These are phyloP conservation scores for Toxotes chatareus DNA, from an alignment of 2,113 vertebrate species.

Conservation along the genomic window DNA sequence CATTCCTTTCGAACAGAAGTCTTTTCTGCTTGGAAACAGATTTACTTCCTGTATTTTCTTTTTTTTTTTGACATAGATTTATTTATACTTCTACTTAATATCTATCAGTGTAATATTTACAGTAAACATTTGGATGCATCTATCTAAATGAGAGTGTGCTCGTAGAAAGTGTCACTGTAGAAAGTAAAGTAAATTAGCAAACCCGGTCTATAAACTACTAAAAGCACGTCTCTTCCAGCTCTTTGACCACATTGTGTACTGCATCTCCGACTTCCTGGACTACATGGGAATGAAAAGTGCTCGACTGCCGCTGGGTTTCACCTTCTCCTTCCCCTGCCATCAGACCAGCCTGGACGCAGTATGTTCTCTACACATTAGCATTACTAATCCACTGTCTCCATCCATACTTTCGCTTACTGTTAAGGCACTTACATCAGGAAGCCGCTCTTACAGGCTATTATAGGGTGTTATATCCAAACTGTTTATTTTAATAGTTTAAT, in stretches of 20 bases:
- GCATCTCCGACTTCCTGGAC: slow-evolving; percentile 99
- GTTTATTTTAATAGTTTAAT: neutral
- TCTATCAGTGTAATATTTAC: too few species aligned
- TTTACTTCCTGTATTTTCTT: too few species aligned
- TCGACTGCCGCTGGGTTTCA: slow-evolving; percentile 95
- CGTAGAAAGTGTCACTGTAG: neutral
- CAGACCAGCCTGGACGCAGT: slow-evolving; percentile 96
- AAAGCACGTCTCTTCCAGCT: slow-evolving; percentile 82
- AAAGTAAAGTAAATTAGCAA: neutral
- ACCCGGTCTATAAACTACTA: neutral
- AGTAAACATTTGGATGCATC: neutral
- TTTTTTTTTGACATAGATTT: too few species aligned
- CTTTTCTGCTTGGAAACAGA: too few species aligned
- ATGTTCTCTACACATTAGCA: slow-evolving; percentile 64
- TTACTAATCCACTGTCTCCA: neutral
- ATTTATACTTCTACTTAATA: neutral
- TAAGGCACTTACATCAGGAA: neutral
- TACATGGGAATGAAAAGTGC: slow-evolving; percentile 99
- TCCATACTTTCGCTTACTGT: neutral
- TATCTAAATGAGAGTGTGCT: neutral
- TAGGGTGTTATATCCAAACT: neutral
- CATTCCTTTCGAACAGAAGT: neutral
- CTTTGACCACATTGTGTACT: slow-evolving; percentile 98
- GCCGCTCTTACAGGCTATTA: neutral
- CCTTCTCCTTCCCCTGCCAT: slow-evolving; percentile 97